Evolutionary conservation across 2,888 invertebrate species (phyloP), one percentile per base, ranked within the genome.

Genomic region (Bellardia bayeri): DNA sequence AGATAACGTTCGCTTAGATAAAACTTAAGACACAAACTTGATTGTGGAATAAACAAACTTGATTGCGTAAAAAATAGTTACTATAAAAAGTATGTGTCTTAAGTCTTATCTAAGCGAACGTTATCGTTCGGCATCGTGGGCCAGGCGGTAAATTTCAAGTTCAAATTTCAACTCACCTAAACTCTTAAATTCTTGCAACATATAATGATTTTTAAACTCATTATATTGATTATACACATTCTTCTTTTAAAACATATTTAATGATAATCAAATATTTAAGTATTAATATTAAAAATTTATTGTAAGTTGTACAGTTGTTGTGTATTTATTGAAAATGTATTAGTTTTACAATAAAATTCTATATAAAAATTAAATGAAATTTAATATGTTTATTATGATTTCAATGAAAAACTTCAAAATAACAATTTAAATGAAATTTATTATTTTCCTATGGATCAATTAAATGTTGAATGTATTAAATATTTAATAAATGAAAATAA

Each of bases 401-500:
- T 49, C 0, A 74, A 66, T 49, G 3, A 63, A n/a, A 37, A 74
- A 42, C n/a, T 33, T 16, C 16, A 11, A 9, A 42, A 42, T n/a
- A 1, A 66, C 4, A 16, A 42, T 66, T 66, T 8, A 30, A 33
- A 42, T 56, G 37, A 45, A 71, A 56, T 66, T 78, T 68, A 56
- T 79, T 45, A 49, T 81, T 82, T 78, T 82, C 76, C 85, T 85
- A 68, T 49, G 54, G 68, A 82, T 72, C 82, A 82, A 82, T 79
- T 79, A 82, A 85, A 72, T 83, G 80, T 85, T 74, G 64, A 85
- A 85, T 85, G 85, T 85, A 69, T 8, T 81, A 63, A 76, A 75
- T 66, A 81, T 81, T 81, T 79, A 85, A 37, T 49, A 61, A 75
- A 75, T 37, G 30, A 69, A 72, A 75, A 45, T 0, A 64, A 75